Base-by-base conservation (phyloP, 2,113 vertebrate genomes). In the Pycnonotus jocosus region DNA sequence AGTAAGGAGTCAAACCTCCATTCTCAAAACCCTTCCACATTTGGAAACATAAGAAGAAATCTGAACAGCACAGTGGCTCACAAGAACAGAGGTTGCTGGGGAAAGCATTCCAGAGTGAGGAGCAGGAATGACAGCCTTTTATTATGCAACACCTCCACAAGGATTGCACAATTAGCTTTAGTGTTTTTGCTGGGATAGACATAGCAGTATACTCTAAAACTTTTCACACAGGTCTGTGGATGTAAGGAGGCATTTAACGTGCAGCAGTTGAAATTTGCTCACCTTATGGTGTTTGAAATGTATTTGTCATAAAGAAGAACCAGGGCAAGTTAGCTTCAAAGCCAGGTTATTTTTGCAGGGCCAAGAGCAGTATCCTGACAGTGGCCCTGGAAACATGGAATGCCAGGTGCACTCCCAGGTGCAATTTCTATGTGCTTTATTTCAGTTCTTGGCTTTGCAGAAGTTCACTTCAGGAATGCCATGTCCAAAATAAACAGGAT, bases 401-500 rank as follows among this genome's bases (percentile, higher is more conserved):
- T 54, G 22, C 22, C 33, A 21, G 22, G 8, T 3, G 1, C 9
- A 12, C 19, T 84, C 60, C 47, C 9, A 15, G 23, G 33, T 42
- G 19, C 1, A 0, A 5, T 31, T 31, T 22, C 40, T 25, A 2
- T 6, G 17, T 12, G 3, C 11, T 35, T 71, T 74, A 38, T 64
- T 74, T 76, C 33, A 37, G 4, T 61, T 71, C 27, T 38, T 74
- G 38, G 21, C 53, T 25, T 64, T 66, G 12, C 6, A 44, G 15
- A 72, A 5, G 9, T 30, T 80, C 30, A 27, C 11, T 42, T 27
- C 53, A 53, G 64, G 33, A 81, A 68, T 11, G 8, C 33, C 2
- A 3, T 35, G 64, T 83, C 58, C n/a, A 45, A 65, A 72, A 7
- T 4, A 31, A 58, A 23, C 4, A 1, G 0, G 0, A 12, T 30